phyloP scores from a whole-genome alignment of 1,140 invertebrate genomes.

The Calephelis virginiensis region DNA sequence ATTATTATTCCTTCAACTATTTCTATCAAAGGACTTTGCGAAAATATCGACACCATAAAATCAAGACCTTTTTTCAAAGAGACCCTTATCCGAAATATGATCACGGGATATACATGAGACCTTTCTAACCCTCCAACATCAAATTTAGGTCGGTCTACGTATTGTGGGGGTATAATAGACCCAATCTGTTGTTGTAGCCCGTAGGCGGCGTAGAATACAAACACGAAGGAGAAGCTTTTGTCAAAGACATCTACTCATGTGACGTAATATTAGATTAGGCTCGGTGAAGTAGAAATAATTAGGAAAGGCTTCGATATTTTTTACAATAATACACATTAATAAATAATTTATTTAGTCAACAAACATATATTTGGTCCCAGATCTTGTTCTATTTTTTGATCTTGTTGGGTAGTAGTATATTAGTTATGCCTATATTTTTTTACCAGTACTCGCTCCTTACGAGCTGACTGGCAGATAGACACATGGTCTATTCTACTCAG shows the following conservation, averaged over 20 bases:
- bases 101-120: conserved; percentile 9
- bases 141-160: conserved; percentile 18
- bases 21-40: conserved; percentile 2
- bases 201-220: conserved; percentile 23
- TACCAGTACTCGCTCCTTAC: too few relatives aligned
- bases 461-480: too few relatives aligned
- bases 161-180: conserved; percentile 29
- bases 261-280: conserved; percentile 1
- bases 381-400: too few relatives aligned
- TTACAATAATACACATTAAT: neutral
- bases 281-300: neutral
- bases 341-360: neutral
- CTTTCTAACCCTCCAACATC: conserved; percentile 20
- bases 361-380: too few relatives aligned
- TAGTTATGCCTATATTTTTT: too few relatives aligned
- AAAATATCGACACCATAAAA: conserved; percentile 9
- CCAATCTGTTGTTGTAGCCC: conserved; percentile 25
- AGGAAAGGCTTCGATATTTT: neutral
- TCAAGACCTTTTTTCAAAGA: conserved; percentile 14
- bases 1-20: conserved; percentile 7
- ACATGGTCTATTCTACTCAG: too few relatives aligned
- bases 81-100: conserved; percentile 17
- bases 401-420: too few relatives aligned
- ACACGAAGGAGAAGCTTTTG: conserved; percentile 14
- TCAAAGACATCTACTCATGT: conserved; percentile 14